These are phyloP conservation scores for Tyrophagus putrescentiae DNA, from an alignment of 1,140 invertebrate genomes.

Conservation along the genomic window DNA sequence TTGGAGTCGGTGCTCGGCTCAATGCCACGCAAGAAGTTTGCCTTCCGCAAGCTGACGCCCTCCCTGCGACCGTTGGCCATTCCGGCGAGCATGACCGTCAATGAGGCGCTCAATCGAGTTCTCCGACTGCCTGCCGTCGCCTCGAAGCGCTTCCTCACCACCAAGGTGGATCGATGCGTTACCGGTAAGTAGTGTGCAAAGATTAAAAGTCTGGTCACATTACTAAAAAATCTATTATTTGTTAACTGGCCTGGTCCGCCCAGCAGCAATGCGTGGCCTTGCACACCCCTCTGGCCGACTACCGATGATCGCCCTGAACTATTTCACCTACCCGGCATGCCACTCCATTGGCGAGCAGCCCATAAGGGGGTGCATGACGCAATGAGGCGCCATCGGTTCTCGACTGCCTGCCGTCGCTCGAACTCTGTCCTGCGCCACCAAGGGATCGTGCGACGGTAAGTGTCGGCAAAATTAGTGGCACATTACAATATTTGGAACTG, in stretches of 20 bases:
- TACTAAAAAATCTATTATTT: not conserved
- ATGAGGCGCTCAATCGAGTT: conserved; percentile 49
- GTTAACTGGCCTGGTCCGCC: conserved; percentile 49
- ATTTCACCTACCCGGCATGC: conserved; percentile 46
- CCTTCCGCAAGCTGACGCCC: conserved; percentile 22
- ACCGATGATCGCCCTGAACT: conserved; percentile 69
- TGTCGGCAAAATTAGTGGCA: no score
- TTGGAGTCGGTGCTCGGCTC: conserved; percentile 75
- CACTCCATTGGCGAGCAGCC: conserved; percentile 93
- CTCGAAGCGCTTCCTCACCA: conserved; percentile 88
- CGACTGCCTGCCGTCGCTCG: no score
- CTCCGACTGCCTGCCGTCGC: conserved; percentile 73
- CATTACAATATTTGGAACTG: no score
- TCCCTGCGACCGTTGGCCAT: conserved; percentile 17
- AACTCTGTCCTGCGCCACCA: no score
- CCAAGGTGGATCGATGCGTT: conserved; percentile 86
- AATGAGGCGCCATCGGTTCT: no score
- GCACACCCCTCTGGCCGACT: conserved; percentile 86
- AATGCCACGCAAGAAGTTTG: conserved; percentile 56
- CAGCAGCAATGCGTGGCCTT: conserved; percentile 95
- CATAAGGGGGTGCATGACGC: conserved; percentile 78
- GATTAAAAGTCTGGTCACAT: not conserved
- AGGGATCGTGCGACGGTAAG: no score
- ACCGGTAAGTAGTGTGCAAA: conserved; percentile 43
- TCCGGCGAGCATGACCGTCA: not conserved